A percentile compares a stretch with the other conserved stretches of the same genome.
These are phyloP conservation scores for Heliornis fulica DNA, from an alignment of 2,113 vertebrate species.

Conservation along the genomic window DNA sequence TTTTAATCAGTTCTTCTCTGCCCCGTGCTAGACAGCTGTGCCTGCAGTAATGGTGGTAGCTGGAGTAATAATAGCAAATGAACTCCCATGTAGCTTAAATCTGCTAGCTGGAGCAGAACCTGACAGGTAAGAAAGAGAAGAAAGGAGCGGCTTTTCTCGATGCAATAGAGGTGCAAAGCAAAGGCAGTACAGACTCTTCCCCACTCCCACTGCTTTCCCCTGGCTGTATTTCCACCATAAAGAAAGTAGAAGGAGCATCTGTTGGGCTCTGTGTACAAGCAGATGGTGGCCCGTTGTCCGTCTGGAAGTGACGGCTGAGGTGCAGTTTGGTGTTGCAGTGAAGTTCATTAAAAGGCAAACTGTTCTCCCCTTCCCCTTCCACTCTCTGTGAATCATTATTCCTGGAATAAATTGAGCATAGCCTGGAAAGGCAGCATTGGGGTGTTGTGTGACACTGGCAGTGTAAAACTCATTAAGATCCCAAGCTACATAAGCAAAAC, in stretches of 20 bases:
- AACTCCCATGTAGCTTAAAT: not conserved
- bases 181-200: not conserved
- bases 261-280: not conserved
- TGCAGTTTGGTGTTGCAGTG: not conserved
- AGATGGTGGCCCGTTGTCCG: not conserved
- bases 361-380: not conserved
- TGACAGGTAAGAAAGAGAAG: not conserved
- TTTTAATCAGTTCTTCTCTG: not conserved
- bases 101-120: not conserved
- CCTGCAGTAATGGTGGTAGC: not conserved
- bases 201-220: accelerated
- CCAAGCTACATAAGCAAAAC: not conserved
- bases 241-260: not conserved
- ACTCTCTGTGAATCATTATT: not conserved
- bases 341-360: not conserved
- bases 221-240: not conserved
- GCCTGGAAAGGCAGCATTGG: not conserved
- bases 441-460: not conserved
- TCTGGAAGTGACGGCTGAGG: not conserved
- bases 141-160: not conserved
- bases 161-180: not conserved
- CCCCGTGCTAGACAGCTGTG: not conserved
- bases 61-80: not conserved
- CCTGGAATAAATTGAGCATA: not conserved
- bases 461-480: not conserved